Percentiles rank a stretch among this genome's conserved stretches.
Evolutionary conservation across 2,888 invertebrate genomes (phyloP).

Genomic region (Melieria omissa): DNA sequence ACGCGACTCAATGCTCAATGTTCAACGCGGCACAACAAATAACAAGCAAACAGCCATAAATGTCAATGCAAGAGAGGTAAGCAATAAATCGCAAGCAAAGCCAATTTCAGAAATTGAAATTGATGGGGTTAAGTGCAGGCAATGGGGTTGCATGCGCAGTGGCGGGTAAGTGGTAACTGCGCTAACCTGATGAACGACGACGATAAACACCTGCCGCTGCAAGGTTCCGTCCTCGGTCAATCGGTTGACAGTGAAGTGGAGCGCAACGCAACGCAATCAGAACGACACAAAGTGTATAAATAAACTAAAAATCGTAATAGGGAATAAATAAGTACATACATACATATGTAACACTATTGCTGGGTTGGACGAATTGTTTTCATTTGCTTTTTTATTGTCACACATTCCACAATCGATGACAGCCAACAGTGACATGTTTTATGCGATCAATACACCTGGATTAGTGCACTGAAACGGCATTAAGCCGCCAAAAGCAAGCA

Average conservation of each 20-base stretch:
- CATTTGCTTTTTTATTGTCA: too few species aligned
- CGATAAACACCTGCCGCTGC: constrained; percentile 36
- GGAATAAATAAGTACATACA: not conserved
- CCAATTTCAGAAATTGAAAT: constrained; percentile 58
- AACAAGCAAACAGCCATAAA: constrained; percentile 51
- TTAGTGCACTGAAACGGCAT: constrained; percentile 7
- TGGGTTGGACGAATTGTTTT: not conserved
- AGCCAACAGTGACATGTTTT: constrained; percentile 30
- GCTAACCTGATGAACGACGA: not conserved
- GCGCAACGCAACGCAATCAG: constrained; percentile 21
- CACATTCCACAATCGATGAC: constrained; percentile 5
- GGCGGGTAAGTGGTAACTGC: not conserved
- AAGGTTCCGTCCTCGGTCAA: constrained; percentile 10
- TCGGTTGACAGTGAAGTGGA: not conserved
- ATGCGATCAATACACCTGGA: constrained; percentile 16
- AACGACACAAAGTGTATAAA: constrained; percentile 21
- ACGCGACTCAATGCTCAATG: too few species aligned
- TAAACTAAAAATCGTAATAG: constrained; percentile 9
- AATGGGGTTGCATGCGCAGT: constrained; percentile 1
- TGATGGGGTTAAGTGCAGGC: constrained; percentile 49
- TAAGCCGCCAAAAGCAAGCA: constrained; percentile 10
- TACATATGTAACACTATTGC: not conserved
- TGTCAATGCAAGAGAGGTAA: constrained; percentile 51
- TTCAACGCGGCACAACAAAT: too few species aligned
- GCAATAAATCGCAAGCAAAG: constrained; percentile 58